Percentiles rank a stretch among this genome's conserved stretches.
Evolutionary conservation across 2,113 vertebrate species (phyloP).

Genomic region (Pandion haliaetus): DNA sequence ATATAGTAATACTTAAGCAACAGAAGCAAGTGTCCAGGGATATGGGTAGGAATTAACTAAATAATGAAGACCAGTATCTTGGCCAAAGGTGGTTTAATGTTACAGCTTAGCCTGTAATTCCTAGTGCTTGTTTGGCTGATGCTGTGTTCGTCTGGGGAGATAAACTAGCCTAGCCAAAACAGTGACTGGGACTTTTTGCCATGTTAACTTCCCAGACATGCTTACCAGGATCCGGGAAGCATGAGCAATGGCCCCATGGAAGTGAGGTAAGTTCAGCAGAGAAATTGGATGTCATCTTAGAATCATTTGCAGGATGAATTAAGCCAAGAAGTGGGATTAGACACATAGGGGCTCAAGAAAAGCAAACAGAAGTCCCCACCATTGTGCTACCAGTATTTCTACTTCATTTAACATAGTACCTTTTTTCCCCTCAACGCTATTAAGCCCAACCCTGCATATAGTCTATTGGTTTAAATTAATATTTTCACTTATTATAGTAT

Average conservation of each 20-base stretch:
- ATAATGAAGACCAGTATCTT: background rate
- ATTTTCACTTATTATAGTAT: background rate
- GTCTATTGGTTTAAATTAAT: background rate
- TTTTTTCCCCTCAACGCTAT: background rate
- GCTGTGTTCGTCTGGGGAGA: background rate
- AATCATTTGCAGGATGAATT: background rate
- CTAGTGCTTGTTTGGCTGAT: background rate
- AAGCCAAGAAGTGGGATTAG: background rate
- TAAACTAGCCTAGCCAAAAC: background rate
- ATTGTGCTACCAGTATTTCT: background rate
- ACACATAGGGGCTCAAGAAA: background rate
- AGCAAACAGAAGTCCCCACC: background rate
- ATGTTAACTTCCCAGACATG: background rate
- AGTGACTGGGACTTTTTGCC: background rate
- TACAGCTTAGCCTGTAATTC: background rate
- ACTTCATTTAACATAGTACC: background rate
- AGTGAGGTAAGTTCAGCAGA: background rate
- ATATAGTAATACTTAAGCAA: background rate
- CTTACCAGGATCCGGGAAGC: background rate
- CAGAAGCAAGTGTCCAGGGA: background rate
- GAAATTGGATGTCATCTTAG: background rate
- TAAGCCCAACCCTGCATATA: background rate
- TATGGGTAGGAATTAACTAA: background rate
- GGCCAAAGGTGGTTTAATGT: background rate
- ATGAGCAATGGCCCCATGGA: background rate